phyloP scores from a whole-genome alignment of 2,113 vertebrate species.

The Hyperoodon ampullatus region DNA sequence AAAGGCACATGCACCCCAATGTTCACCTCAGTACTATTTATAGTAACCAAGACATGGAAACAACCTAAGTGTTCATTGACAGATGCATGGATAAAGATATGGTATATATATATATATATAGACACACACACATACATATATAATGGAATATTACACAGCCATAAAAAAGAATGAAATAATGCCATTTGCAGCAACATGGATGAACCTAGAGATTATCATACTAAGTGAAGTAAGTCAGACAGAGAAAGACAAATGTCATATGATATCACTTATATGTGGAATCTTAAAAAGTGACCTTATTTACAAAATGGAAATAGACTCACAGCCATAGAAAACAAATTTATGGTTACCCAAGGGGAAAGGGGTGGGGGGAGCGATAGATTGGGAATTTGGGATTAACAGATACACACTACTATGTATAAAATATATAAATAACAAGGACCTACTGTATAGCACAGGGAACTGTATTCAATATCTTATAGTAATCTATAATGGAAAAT shows the following conservation, averaged over 20 bases:
- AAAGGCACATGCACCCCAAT: not conserved
- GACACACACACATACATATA: too few species aligned
- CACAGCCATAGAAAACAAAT: not conserved
- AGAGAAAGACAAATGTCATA: not conserved
- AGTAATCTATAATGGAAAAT: not conserved
- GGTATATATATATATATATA: not conserved
- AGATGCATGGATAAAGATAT: not conserved
- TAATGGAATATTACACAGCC: too few species aligned
- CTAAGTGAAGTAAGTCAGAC: too few species aligned
- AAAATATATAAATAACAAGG: not conserved
- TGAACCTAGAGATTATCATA: too few species aligned
- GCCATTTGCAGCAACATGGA: too few species aligned
- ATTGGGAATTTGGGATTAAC: not conserved
- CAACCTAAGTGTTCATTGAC: not conserved
- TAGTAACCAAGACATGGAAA: not conserved
- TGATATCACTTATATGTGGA: not conserved
- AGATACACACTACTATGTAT: not conserved
- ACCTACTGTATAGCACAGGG: not conserved
- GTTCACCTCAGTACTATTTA: not conserved
- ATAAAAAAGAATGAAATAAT: too few species aligned
- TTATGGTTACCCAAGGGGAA: not conserved
- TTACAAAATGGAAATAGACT: not conserved
- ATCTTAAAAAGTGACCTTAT: not conserved
- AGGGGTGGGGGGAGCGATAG: accelerated
- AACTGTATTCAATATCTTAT: not conserved